Base-by-base conservation (phyloP, 2,113 vertebrate species). In the Theristicus caerulescens region DNA sequence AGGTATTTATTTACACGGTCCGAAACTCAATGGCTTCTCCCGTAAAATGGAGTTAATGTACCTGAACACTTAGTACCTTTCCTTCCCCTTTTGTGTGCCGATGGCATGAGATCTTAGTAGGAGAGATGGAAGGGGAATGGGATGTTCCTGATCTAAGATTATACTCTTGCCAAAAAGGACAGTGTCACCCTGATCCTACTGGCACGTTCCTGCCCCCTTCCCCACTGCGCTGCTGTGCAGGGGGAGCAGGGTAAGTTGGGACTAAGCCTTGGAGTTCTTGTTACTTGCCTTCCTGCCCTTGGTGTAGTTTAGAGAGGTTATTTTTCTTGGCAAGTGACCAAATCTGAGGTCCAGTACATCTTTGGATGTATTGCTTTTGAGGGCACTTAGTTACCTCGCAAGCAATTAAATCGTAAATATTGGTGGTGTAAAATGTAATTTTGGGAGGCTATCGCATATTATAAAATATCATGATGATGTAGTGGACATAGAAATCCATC, bases 1-100 rank as follows among this genome's bases (percentile, higher is more conserved):
- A 82, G 55, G 31, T 95, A 11, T 96, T 95, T 94, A 82, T 95
- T 96, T 95, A 86, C 83, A 51, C 2, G 31, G 14, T 34, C 7
- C 8, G 79, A 77, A 86, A 62, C 81, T 89, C 73, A 34, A 6
- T 24, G 77, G 38, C 81, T 93, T 73, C 65, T 94, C 82, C 87
- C 0, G 0, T 54, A 51, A 74, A 40, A 49, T 10, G 9, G 66
- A 59, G 27, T 51, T 59, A 32, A 51, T 21, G 26, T 36, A 20
- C 82, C 27, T 59, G 88, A 94, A 88, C 71, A 51, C 54, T 72
- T 52, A 2, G 27, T 94, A 76, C 82, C 66, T 85, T 92, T 85
- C 62, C 88, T 82, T 94, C 58, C 47, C 44, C 66, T 90, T 46
- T 27, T 20, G 36, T 10, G 20, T 47, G 54, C 73, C 17, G 62